Evolutionary conservation across 2,888 invertebrate species (phyloP), one percentile per base, ranked within the genome.

Genomic region (Urechis unicinctus): DNA sequence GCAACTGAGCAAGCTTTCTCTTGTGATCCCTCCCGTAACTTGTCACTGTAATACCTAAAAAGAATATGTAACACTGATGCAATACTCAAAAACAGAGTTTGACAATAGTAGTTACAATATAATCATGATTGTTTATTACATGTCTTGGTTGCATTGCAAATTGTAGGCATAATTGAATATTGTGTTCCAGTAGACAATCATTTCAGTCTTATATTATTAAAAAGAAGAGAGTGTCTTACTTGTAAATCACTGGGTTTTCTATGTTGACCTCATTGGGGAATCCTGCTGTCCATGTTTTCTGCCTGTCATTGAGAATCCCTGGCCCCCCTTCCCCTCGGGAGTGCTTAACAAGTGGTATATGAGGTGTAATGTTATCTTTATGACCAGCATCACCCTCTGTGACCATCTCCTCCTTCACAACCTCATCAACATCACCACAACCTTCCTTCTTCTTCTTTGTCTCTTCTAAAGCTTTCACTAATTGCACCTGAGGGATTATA

Each of bases 191-290:
- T n/a, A n/a, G n/a, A n/a, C n/a, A n/a, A n/a, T n/a, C n/a, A n/a
- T n/a, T n/a, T n/a, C n/a, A 24, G 21, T 48, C 25, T 13, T 24
- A 48, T 9, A 21, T 6, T 48, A 48, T 17, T 1, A 26, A 0
- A 25, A 48, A 28, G 25, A 29, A 21, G 29, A 17, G 13, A 46
- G 13, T 28, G 2, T 22, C 55, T 50, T 55, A 74, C 75, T 71
- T 77, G 60, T 68, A 71, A n/a, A 73, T 58, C 31, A 75, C 71
- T 36, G 76, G 77, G 61, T 77, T 77, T 62, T 77, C 74, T 13
- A 69, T 66, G 54, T 70, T 62, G 13, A 67, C 66, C 50, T 77
- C 75, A 68, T 76, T 76, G 29, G 76, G 73, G 51, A 73, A 71
- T 3, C 71, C 70, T 54, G 70, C 69, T 5, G 69, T 63, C 77